phyloP scores from a whole-genome alignment of 1,140 invertebrate species.

The Orchestia grillus region DNA sequence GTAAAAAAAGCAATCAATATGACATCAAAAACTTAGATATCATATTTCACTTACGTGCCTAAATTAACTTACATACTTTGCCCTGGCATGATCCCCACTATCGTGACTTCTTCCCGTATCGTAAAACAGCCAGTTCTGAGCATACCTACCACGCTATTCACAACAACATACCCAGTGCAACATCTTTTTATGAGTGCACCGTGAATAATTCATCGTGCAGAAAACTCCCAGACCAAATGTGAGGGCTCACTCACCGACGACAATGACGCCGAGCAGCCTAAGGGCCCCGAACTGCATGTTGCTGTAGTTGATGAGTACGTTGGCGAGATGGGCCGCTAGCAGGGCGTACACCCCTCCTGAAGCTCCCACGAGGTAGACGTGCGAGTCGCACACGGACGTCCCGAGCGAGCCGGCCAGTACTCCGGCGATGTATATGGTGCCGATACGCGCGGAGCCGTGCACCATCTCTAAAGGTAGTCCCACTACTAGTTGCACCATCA shows the following conservation, averaged over 20 bases:
- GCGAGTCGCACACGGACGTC: slow-evolving; percentile 94
- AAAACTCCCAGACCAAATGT: neutral
- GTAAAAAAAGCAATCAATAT: too few species aligned
- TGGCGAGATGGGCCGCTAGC: slow-evolving; percentile 93
- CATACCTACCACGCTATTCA: too few species aligned
- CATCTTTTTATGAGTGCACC: neutral
- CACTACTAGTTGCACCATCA: slow-evolving; percentile 90
- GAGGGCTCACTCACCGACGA: slow-evolving; percentile 81
- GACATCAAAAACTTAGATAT: too few species aligned
- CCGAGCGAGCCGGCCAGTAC: slow-evolving; percentile 91
- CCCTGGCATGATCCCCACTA: too few species aligned
- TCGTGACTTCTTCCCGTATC: too few species aligned
- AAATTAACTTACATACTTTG: too few species aligned
- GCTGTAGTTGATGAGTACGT: slow-evolving; percentile 94
- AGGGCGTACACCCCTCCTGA: slow-evolving; percentile 93
- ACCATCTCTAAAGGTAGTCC: slow-evolving; percentile 97
- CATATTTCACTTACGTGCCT: too few species aligned
- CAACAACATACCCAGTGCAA: neutral
- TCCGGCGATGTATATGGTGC: slow-evolving; percentile 92
- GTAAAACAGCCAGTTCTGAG: too few species aligned
- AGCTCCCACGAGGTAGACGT: slow-evolving; percentile 93
- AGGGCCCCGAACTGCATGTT: slow-evolving; percentile 96
- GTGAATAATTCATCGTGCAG: neutral
- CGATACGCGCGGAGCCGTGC: slow-evolving; percentile 90
- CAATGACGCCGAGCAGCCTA: slow-evolving; percentile 88